Evolutionary conservation across 2,797 vertebrate genomes (phyloP).

Genomic region (Chaetophractus vellerosus): DNA sequence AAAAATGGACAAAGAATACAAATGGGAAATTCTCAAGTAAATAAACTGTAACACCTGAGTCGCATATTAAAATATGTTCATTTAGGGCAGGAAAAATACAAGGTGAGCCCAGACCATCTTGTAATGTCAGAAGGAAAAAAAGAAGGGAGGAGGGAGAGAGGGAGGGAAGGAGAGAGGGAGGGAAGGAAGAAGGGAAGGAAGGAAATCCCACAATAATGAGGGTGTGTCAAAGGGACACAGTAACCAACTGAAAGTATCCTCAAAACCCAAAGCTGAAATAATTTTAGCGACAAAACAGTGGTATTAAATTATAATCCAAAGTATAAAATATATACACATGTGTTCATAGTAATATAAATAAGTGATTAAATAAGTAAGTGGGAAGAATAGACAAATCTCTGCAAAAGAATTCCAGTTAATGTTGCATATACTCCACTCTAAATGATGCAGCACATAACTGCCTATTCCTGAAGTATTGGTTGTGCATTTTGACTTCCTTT

Average conservation of each 20-base stretch:
- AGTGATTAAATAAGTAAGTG: neutral
- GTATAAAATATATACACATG: neutral
- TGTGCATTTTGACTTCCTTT: neutral
- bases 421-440: neutral
- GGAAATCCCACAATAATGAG: neutral
- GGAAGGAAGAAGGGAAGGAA: neutral
- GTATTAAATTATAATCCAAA: neutral
- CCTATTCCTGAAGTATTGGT: neutral
- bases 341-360: neutral
- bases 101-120: neutral
- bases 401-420: neutral
- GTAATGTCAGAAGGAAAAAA: neutral
- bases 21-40: neutral
- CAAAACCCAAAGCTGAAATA: neutral
- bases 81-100: neutral
- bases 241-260: neutral
- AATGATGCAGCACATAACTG: neutral
- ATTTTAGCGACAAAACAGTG: neutral
- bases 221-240: neutral
- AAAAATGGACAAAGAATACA: neutral
- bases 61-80: neutral
- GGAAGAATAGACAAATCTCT: neutral
- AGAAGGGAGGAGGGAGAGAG: too few relatives aligned
- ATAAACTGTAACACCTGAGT: neutral
- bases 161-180: too few relatives aligned